Evolutionary conservation across 1,140 invertebrate species (phyloP).

Genomic region (Lamellibrachia luymesi): DNA sequence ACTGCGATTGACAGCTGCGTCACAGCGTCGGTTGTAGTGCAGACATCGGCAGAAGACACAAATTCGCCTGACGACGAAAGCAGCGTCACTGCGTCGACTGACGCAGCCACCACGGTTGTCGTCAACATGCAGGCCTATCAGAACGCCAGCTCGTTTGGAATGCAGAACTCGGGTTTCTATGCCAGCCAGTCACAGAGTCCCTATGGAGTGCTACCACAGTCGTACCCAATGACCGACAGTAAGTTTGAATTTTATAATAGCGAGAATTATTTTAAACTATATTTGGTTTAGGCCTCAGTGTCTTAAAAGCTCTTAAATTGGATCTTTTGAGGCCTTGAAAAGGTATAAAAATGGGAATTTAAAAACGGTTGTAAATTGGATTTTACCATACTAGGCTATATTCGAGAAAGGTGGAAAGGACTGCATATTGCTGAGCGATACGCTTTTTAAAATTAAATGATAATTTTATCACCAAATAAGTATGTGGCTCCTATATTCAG

Average conservation of each 20-base stretch:
- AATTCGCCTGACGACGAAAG: not conserved
- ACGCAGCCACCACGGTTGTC: slow-evolving; percentile 9
- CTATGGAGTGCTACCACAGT: slow-evolving; percentile 35
- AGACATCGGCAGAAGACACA: not conserved
- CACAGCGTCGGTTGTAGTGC: not conserved
- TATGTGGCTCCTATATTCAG: too few species aligned
- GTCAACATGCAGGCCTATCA: slow-evolving; percentile 38
- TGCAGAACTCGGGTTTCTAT: slow-evolving; percentile 35
- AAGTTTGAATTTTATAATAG: not conserved
- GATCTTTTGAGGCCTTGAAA: too few species aligned
- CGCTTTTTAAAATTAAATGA: too few species aligned
- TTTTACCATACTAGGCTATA: too few species aligned
- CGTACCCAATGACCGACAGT: slow-evolving; percentile 32
- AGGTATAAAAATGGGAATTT: too few species aligned
- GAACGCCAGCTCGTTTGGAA: slow-evolving; percentile 31
- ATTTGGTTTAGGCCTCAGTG: too few species aligned
- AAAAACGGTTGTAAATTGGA: too few species aligned
- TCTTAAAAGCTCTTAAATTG: too few species aligned
- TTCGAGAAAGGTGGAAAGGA: too few species aligned
- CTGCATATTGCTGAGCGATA: too few species aligned
- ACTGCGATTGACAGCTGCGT: not conserved
- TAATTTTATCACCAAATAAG: too few species aligned
- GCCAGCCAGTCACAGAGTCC: slow-evolving; percentile 30
- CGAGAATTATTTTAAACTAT: too few species aligned
- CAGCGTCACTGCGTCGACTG: not conserved